Evolutionary conservation across 2,113 vertebrate species (phyloP), one percentile per base, ranked within the genome.

Genomic region (Gavia stellata): DNA sequence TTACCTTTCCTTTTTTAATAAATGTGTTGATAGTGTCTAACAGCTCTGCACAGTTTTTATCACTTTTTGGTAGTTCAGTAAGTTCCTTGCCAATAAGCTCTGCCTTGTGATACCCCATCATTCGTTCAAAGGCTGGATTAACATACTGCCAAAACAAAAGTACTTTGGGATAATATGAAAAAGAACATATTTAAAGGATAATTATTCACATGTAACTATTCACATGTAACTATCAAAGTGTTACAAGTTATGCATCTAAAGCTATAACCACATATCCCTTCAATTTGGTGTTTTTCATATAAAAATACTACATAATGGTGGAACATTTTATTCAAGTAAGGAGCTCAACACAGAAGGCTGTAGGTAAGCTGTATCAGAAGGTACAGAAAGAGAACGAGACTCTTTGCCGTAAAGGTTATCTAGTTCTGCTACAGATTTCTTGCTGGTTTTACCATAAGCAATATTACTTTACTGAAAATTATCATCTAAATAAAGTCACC

Each of bases 21-120:
- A 98, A 99, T 14, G 98, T 98, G 92, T 99, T 99, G 98, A 99
- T 99, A 73, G 98, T 98, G 96, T 99, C 99, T 63, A 99, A 97
- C 63, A 99, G 98, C 90, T 99, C 99, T 0, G 98, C 98, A 86
- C 97, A 86, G 97, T 99, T 99, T 98, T 99, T 99, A 83, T 99
- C 98, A 1, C 99, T 99, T 97, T 98, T 99, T 83, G 99, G 98
- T 90, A 99, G 97, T 86, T 99, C 99, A 0, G 98, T 98, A 34
- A 99, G 97, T 83, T 99, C 99, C 75, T 99, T 99, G n/a, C 99
- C 99, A 34, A 99, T 98, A 77, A 99, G 97, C 94, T 99, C 99
- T 49, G 98, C 99, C 80, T 98, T 99, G 85, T 98, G 98, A 97
- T 99, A 99, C 26, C 99, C 99, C 99, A 99, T 99, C 99, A 99